Evolutionary conservation across 2,797 vertebrate species (phyloP).

Genomic region (Benthosema pterotum): DNA sequence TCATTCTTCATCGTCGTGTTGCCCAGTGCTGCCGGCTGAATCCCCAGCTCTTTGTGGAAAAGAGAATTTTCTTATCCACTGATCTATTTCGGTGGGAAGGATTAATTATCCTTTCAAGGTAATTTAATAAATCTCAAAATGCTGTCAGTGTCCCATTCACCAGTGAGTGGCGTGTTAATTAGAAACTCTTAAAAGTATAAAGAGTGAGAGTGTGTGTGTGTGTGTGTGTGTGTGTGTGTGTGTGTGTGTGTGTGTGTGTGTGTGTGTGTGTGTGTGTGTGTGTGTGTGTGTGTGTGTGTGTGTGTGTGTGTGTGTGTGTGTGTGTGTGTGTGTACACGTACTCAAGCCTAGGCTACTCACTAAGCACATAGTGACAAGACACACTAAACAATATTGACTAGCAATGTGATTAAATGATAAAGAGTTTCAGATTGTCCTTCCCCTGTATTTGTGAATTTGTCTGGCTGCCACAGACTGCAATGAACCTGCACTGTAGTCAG

Average conservation of each 20-base stretch:
- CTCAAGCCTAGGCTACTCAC: too few species aligned
- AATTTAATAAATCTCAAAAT: conserved; percentile 61
- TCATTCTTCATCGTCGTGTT: conserved; percentile 18
- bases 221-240: too few species aligned
- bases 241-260: too few species aligned
- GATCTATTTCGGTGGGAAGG: conserved; percentile 47
- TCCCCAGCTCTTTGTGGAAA: conserved; percentile 38
- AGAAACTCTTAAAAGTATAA: conserved; percentile 22
- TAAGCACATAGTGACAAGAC: conserved; percentile 19
- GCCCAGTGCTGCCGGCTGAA: neutral
- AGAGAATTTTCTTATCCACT: conserved; percentile 54
- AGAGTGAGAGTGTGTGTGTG: too few species aligned
- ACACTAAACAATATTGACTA: conserved; percentile 51
- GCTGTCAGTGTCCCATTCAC: conserved; percentile 52
- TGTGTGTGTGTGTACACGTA: too few species aligned
- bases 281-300: too few species aligned
- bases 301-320: too few species aligned
- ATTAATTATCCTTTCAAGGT: conserved; percentile 63
- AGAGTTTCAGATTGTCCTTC: conserved; percentile 26
- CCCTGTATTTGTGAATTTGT: conserved; percentile 15
- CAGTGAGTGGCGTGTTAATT: conserved; percentile 60
- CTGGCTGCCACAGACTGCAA: conserved; percentile 26
- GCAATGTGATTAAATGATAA: conserved; percentile 40
- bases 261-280: too few species aligned
- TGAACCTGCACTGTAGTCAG: conserved; percentile 46